Percentiles rank a stretch among this genome's conserved stretches.
phyloP scores from a whole-genome alignment of 2,797 vertebrate genomes.

The Rhodeus uyekii region DNA sequence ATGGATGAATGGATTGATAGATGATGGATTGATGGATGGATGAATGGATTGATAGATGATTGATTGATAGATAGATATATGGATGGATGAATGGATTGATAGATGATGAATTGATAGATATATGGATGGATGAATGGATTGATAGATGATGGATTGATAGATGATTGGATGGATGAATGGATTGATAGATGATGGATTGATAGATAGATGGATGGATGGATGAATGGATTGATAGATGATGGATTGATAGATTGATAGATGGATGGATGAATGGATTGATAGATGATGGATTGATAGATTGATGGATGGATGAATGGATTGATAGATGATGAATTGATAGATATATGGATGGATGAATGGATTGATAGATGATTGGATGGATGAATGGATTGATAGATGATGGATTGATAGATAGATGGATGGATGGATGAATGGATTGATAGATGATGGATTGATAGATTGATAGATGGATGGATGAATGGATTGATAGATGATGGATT shows the following conservation, averaged over 20 bases:
- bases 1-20: rapidly evolving
- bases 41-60: neutral
- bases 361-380: neutral
- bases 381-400: neutral
- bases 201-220: neutral
- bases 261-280: neutral
- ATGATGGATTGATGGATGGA: neutral
- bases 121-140: neutral
- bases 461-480: rapidly evolving
- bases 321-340: neutral
- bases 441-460: rapidly evolving
- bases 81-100: rapidly evolving
- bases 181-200: neutral
- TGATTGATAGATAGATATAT: neutral
- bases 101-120: neutral
- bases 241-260: rapidly evolving
- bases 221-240: too few relatives aligned
- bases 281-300: neutral
- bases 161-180: neutral
- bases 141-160: neutral
- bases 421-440: neutral
- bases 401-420: rapidly evolving
- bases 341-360: neutral
- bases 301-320: neutral
- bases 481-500: rapidly evolving